Base-by-base conservation (phyloP, 2,113 vertebrate species). In the Elephas maximus region DNA sequence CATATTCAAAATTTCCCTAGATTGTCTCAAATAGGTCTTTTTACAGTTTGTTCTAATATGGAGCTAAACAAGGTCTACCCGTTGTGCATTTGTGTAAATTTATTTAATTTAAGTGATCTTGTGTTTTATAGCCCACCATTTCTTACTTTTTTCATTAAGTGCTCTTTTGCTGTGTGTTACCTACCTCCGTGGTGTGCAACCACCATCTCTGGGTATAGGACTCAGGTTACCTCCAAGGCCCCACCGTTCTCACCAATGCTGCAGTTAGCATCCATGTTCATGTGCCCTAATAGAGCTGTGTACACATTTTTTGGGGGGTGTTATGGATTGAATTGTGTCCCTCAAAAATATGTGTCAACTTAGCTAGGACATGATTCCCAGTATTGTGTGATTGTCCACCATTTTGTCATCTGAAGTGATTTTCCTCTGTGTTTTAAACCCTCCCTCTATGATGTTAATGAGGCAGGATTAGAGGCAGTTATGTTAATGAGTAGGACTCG, bases 11-110 rank as follows among this genome's bases (percentile, higher is more conserved):
- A 57, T 79, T 67, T n/a, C 20, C 53, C 51, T 84, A 71, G 48
- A 57, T 84, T 93, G 63, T 95, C 71, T 71, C 96, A 92, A 51
- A n/a, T 57, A 33, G n/a, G 30, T 84, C 53, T 62, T 89, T 82
- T 88, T 95, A 37, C 45, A 83, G 23, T 63, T 92, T 95, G 45
- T 95, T 93, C 33, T 84, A 62, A 94, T 67, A 20, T n/a, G 44
- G 30, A 81, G 88, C 41, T 81, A 88, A 77, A 71, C n/a, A 80
- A 74, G 28, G 24, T 37, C 41, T 2, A 33, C 26, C 2, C 37
- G 53, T 74, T 76, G 45, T 71, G 6, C 4, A 51, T 89, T 77
- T 93, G 74, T 44, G 26, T 71, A 84, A 79, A 53, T 69, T 74
- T 53, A 67, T 69, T 45, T 95, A 80, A 80, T 88, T 45, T 69